Evolutionary conservation across 2,113 vertebrate species (phyloP), one percentile per base, ranked within the genome.

Genomic region (Atherinomorus stipes): DNA sequence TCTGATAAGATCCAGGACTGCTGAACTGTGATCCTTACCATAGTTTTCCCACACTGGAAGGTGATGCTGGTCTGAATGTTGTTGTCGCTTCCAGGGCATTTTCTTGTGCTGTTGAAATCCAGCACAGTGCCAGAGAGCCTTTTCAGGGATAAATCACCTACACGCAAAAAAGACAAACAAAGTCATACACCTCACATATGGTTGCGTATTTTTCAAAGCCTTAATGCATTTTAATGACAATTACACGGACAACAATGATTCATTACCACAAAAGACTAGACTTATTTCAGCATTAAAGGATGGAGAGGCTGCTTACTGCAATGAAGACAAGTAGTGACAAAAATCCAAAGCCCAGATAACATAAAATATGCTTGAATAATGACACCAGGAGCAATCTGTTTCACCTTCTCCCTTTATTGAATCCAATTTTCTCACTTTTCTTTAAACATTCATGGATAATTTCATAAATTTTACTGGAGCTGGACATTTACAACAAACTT

Each of bases 31-130:
- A 47, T 23, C 62, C 96, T 96, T 76, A 99, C 98, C 95, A 99
- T 88, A 34, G 97, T 97, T 83, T 97, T 98, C 61, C 96, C 96
- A 70, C 98, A 99, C 58, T 96, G 92, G 86, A 99, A 98, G 76
- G 94, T 93, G 90, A 99, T 95, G 88, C 94, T 98, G 81, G 93
- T 96, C 85, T 96, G 96, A 25, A 96, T 2, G 16, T 26, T 88
- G 81, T 92, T 94, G 26, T 1, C 7, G 13, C 49, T 22, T 13
- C 45, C 89, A 0, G 84, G 78, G 71, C 98, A 99, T 7, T 3
- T 61, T 0, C 0, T 0, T 0, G 92, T 93, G 49, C 90, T 93
- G 78, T 93, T 97, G 88, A 93, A 93, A 37, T 96, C 92, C 83
- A 98, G 74, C 44, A 98, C 94, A 10, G 51, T 89, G 63, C 26